Percentiles rank a stretch among this genome's conserved stretches.
These are phyloP conservation scores for Hermetia illucens DNA, from an alignment of 1,140 invertebrate species.

Conservation along the genomic window DNA sequence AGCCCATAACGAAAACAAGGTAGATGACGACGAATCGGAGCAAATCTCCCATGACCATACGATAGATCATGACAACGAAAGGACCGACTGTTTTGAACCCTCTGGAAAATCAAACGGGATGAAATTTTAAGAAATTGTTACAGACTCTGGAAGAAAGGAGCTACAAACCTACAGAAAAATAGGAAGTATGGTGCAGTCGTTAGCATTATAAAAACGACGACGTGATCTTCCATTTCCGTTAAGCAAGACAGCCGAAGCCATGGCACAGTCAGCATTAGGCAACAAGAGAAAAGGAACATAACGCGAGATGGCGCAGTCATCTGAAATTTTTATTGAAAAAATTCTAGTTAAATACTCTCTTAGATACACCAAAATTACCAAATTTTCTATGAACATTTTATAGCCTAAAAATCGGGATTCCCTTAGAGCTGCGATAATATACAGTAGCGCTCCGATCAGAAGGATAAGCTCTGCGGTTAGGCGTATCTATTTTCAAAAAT, in stretches of 20 bases:
- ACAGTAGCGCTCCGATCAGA: constrained; percentile 60
- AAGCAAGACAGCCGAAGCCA: constrained; percentile 70
- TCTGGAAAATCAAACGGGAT: constrained; percentile 36
- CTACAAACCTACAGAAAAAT: constrained; percentile 82
- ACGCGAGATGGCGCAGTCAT: constrained; percentile 73
- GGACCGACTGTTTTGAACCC: constrained; percentile 96
- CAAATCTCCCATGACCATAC: constrained; percentile 93
- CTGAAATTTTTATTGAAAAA: constrained; percentile 33
- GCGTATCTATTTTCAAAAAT: constrained; percentile 34
- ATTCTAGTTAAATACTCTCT: neutral
- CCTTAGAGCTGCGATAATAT: constrained; percentile 62
- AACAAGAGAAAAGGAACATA: constrained; percentile 86
- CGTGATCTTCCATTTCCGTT: constrained; percentile 74
- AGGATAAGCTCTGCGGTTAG: constrained; percentile 53
- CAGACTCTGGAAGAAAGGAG: neutral
- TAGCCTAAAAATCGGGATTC: constrained; percentile 72
- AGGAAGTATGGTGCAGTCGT: constrained; percentile 93
- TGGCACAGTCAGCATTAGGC: constrained; percentile 71
- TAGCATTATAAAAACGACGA: constrained; percentile 87
- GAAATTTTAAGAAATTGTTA: constrained; percentile 1
- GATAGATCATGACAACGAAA: constrained; percentile 98
- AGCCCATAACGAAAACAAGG: constrained; percentile 92
- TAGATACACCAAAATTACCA: constrained; percentile 41
- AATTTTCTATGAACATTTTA: constrained; percentile 83
- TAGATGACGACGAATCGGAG: constrained; percentile 93